These are phyloP conservation scores for Panthera uncia DNA, from an alignment of 2,113 vertebrate species.

Conservation along the genomic window DNA sequence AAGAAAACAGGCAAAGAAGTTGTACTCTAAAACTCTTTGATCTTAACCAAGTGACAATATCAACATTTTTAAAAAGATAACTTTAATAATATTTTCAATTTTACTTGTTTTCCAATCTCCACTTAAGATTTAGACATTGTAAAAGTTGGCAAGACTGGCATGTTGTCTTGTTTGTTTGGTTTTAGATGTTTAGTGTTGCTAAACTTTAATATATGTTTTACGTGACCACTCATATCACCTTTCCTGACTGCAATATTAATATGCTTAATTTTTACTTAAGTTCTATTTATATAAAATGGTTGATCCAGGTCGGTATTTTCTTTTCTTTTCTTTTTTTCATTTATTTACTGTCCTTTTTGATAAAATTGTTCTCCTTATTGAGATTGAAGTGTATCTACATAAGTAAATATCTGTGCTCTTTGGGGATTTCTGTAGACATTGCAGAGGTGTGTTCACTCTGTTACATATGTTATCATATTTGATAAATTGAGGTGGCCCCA, in stretches of 20 bases:
- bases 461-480: neutral
- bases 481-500: neutral
- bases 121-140: neutral
- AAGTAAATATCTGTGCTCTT: neutral
- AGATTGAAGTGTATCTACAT: too few species aligned
- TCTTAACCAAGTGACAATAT: neutral
- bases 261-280: neutral
- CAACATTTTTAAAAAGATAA: neutral
- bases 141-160: neutral
- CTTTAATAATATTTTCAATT: neutral
- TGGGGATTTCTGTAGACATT: neutral
- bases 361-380: neutral
- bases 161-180: neutral
- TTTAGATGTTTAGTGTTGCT: neutral
- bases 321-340: neutral
- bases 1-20: neutral
- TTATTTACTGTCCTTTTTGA: neutral
- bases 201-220: neutral
- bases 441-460: accelerated
- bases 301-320: neutral
- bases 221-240: neutral
- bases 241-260: neutral
- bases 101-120: neutral
- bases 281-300: neutral
- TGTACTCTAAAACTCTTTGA: neutral